These are phyloP conservation scores for Gnatocerus cornutus DNA, from an alignment of 2,888 invertebrate species.

Conservation along the genomic window DNA sequence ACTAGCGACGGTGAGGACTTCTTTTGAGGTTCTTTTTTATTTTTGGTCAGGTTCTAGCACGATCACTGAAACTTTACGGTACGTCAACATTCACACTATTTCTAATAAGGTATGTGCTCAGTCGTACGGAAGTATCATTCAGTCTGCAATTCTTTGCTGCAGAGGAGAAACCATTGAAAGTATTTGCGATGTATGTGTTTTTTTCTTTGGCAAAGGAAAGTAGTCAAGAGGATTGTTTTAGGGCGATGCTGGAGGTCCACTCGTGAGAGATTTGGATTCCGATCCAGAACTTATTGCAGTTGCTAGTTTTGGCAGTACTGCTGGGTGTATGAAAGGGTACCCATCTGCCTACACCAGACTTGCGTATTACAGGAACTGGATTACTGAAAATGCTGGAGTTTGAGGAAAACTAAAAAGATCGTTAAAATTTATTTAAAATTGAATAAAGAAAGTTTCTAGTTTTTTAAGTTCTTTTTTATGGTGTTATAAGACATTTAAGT, in stretches of 20 bases:
- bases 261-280: constrained; percentile 30
- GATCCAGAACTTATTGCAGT: constrained; percentile 29
- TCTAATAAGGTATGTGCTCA: not conserved
- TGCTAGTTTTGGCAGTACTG: constrained; percentile 30
- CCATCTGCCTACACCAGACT: constrained; percentile 35
- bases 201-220: too few relatives aligned
- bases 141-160: constrained; percentile 27
- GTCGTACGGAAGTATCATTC: not conserved
- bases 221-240: not conserved
- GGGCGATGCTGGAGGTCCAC: constrained; percentile 39
- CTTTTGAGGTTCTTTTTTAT: too few relatives aligned
- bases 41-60: not conserved
- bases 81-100: constrained; percentile 10
- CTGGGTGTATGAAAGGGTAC: constrained; percentile 31
- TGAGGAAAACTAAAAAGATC: constrained; percentile 2
- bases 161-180: constrained; percentile 30
- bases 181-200: constrained; percentile 31
- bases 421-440: too few relatives aligned
- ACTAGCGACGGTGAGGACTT: too few relatives aligned
- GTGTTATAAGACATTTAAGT: too few relatives aligned
- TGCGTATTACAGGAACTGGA: constrained; percentile 36
- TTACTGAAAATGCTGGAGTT: constrained; percentile 23
- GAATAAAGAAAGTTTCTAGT: too few relatives aligned
- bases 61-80: constrained; percentile 17
- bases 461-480: too few relatives aligned